Conservation (phyloP, 2,113 vertebrate species). For the Tapirus terrestris region DNA sequence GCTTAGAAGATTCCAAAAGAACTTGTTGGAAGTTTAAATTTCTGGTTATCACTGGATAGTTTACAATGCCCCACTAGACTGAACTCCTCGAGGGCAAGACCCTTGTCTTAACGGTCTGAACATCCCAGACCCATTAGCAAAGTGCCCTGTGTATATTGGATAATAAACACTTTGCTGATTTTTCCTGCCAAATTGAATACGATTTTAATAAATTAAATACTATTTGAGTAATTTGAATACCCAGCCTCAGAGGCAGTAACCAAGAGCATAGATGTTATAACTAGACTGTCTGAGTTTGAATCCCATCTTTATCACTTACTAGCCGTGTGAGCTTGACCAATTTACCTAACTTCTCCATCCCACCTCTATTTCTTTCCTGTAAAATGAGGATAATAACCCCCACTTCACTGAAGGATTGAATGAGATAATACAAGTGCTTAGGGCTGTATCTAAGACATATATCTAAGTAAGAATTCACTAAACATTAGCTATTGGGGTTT, state of each 20-base stretch:
- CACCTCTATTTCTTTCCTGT: neutral
- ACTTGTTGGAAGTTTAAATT: neutral
- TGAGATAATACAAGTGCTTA: neutral
- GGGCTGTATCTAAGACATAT: neutral
- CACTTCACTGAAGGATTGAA: neutral
- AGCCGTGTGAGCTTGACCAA: neutral
- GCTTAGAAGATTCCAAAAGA: neutral
- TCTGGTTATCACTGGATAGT: neutral
- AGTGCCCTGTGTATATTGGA: neutral
- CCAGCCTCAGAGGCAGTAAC: neutral
- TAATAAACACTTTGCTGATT: neutral
- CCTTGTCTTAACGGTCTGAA: neutral
- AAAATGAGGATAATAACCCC: neutral
- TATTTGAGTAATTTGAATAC: neutral
- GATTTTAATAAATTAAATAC: conserved; percentile 15
- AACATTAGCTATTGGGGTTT: neutral
- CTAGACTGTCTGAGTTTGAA: neutral
- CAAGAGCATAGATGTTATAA: neutral
- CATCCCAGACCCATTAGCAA: neutral
- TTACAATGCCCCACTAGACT: neutral
- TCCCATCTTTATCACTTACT: neutral
- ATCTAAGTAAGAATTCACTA: neutral
- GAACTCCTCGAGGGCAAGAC: neutral
- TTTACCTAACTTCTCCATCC: neutral
- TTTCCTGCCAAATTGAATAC: neutral